Evolutionary conservation across 2,797 vertebrate species (phyloP).

Genomic region (Tiaroga cobitis): DNA sequence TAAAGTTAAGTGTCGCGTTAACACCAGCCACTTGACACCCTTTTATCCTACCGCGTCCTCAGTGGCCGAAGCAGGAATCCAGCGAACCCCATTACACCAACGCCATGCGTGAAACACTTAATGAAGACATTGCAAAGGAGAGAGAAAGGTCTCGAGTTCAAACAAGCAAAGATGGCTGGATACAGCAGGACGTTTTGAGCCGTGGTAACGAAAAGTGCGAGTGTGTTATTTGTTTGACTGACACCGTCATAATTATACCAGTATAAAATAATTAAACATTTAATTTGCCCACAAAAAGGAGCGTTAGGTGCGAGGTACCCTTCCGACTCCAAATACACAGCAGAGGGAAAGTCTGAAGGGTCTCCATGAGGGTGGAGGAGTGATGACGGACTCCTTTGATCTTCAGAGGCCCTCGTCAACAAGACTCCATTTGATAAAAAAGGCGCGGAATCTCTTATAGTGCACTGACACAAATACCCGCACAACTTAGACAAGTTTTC

Average conservation of each 20-base stretch:
- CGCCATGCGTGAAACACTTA: constrained; percentile 46
- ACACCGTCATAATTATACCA: neutral
- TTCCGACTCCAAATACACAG: constrained; percentile 75
- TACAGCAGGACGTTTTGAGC: neutral
- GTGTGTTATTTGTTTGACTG: neutral
- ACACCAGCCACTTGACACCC: constrained; percentile 36
- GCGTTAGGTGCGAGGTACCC: constrained; percentile 67
- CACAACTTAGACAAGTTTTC: neutral
- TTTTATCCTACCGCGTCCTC: constrained; percentile 46
- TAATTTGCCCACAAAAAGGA: constrained; percentile 61
- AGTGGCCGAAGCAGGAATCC: constrained; percentile 28
- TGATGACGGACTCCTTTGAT: constrained; percentile 79
- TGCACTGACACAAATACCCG: constrained; percentile 49
- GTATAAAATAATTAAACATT: constrained; percentile 47
- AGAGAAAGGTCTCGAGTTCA: neutral
- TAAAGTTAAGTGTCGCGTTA: constrained; percentile 41
- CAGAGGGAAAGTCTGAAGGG: constrained; percentile 72
- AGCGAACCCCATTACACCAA: constrained; percentile 50
- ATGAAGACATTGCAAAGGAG: constrained; percentile 49
- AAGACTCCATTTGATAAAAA: constrained; percentile 61
- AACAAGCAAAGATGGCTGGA: neutral
- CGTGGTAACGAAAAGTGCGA: neutral
- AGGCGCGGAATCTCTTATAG: constrained; percentile 56
- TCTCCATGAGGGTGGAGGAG: constrained; percentile 68
- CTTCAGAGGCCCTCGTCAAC: constrained; percentile 69